Conservation (phyloP, 2,113 vertebrate genomes). For the Varanus komodoensis region DNA sequence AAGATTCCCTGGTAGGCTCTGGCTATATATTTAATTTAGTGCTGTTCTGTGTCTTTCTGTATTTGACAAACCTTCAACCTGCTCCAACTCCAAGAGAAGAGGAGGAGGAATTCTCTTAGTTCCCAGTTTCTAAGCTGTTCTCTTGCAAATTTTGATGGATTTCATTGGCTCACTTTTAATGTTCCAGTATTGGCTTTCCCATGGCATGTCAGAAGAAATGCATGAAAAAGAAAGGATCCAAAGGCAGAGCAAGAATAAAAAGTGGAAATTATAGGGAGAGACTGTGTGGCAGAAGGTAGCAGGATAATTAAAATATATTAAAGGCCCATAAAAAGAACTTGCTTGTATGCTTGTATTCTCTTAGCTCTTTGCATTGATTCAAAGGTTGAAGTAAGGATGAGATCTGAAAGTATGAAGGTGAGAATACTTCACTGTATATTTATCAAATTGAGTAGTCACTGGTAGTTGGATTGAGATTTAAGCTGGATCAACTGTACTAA, state of each 20-base stretch:
- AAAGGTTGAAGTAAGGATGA: not conserved
- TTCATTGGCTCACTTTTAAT: not conserved
- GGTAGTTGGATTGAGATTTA: too few relatives aligned
- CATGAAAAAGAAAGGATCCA: not conserved
- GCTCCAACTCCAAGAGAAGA: not conserved
- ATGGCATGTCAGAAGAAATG: not conserved
- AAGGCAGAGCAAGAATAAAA: rapidly evolving
- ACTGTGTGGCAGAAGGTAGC: not conserved
- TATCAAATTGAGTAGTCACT: not conserved
- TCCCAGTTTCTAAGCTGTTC: not conserved
- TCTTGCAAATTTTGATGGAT: not conserved
- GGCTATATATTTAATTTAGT: not conserved
- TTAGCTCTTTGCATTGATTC: rapidly evolving
- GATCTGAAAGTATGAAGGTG: not conserved
- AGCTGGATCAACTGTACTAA: too few relatives aligned
- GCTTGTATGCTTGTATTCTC: rapidly evolving
- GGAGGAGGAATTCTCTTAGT: not conserved
- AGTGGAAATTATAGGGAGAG: not conserved
- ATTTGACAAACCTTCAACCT: not conserved
- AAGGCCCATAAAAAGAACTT: not conserved
- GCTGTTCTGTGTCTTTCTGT: not conserved
- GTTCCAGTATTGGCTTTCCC: slow-evolving; percentile 4
- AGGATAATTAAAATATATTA: not conserved
- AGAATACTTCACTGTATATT: not conserved
- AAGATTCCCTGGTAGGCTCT: not conserved